Evolutionary conservation across 2,797 vertebrate genomes (phyloP).

Genomic region (Sebastes vulpes): DNA sequence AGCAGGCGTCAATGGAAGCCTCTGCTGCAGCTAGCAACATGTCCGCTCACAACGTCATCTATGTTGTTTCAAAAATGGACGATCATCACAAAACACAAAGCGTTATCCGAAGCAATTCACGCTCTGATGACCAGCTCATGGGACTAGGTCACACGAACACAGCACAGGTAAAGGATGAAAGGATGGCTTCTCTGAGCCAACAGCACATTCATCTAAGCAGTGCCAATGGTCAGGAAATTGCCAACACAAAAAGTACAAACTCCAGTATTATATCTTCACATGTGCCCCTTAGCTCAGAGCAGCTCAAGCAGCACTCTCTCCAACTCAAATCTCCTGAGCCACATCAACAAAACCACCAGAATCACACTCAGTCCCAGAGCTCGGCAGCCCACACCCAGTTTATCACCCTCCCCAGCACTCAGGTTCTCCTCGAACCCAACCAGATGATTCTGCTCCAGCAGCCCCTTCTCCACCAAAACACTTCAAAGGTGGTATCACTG

Average conservation of each 20-base stretch:
- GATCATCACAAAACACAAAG: constrained; percentile 94
- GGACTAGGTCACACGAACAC: constrained; percentile 86
- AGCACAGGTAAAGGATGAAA: constrained; percentile 89
- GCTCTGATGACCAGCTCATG: constrained; percentile 91
- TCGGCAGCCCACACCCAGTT: constrained; percentile 85
- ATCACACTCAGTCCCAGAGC: constrained; percentile 80
- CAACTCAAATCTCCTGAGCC: constrained; percentile 89
- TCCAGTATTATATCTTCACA: constrained; percentile 88
- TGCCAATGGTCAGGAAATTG: constrained; percentile 78
- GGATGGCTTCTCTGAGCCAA: constrained; percentile 86
- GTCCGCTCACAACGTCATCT: constrained; percentile 87
- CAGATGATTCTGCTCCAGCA: constrained; percentile 94
- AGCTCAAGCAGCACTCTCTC: constrained; percentile 89
- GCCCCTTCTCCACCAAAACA: constrained; percentile 89
- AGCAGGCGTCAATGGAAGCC: constrained; percentile 89
- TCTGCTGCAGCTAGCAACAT: constrained; percentile 84
- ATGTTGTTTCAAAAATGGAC: constrained; percentile 93
- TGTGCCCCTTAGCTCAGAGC: constrained; percentile 86
- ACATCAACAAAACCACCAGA: constrained; percentile 89
- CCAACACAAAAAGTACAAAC: constrained; percentile 87
- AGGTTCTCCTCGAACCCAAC: constrained; percentile 91
- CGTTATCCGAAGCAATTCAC: constrained; percentile 94
- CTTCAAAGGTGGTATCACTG: constrained; percentile 85
- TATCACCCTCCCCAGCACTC: constrained; percentile 89
- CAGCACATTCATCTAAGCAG: constrained; percentile 89